Evolutionary conservation across 2,888 invertebrate genomes (phyloP).

Genomic region (Anagyrus pseudococci): DNA sequence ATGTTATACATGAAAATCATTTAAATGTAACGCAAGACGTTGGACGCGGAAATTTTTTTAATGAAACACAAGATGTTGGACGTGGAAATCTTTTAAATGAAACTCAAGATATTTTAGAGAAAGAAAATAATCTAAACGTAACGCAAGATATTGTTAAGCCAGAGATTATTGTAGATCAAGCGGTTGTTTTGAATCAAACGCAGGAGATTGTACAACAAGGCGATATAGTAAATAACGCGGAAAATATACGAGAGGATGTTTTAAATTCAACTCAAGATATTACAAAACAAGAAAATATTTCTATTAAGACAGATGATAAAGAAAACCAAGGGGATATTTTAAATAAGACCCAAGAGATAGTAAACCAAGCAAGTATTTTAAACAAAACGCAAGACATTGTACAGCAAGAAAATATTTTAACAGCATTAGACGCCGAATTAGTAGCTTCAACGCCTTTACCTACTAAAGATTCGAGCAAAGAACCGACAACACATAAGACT

Average conservation of each 20-base stretch:
- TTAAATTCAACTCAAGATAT: not conserved
- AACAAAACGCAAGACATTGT: slow-evolving; percentile 7
- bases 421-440: slow-evolving; percentile 9
- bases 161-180: slow-evolving; percentile 7
- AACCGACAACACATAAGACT: not conserved
- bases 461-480: not conserved
- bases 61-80: not conserved
- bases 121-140: not conserved
- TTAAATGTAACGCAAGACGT: not conserved
- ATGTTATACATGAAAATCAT: no score
- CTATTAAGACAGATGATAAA: slow-evolving; percentile 13
- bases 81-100: not conserved
- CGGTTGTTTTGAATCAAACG: not conserved
- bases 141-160: not conserved
- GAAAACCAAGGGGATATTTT: slow-evolving; percentile 9
- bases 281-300: not conserved
- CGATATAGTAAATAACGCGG: no score
- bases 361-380: not conserved
- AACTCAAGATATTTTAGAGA: not conserved
- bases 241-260: not conserved
- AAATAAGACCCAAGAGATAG: slow-evolving; percentile 7
- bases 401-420: slow-evolving; percentile 2
- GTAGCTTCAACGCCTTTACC: slow-evolving; percentile 30
- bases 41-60: not conserved
- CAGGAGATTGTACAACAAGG: not conserved